Evolutionary conservation across 2,113 vertebrate species (phyloP), one percentile per base, ranked within the genome.

Genomic region (Hydrochoerus hydrochaeris): DNA sequence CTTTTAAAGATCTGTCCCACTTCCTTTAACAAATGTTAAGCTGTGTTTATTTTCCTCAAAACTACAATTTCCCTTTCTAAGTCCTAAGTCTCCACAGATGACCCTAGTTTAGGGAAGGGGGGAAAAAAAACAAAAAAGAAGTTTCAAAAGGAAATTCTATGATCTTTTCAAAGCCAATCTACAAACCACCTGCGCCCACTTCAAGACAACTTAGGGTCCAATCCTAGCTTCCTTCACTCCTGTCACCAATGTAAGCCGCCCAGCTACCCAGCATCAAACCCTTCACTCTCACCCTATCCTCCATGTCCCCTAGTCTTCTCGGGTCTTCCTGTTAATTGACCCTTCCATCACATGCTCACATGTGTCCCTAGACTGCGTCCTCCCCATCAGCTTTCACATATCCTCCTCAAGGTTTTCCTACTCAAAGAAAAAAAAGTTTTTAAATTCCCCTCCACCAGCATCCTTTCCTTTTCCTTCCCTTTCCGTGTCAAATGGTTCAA

Each of bases 81-180:
- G 5, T 52, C n/a, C 2, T 17, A 87, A 69, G 63, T 96, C 82
- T 95, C 71, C 87, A 85, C 20, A 96, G 24, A 88, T 52, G 44
- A 94, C 22, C 58, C 73, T 80, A 71, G 9, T 84, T 63, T 14
- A 28, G 6, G 62, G 35, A 5, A 62, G 46, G 46, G 46, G 38
- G 46, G 4, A 32, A 35, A 17, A 1, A 12, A 82, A 20, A 62
- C 57, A 91, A 77, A 85, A 82, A 20, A 87, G 49, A 84, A 67
- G n/a, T 49, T 81, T 94, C 46, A 30, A 16, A 38, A 24, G 24
- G 16, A 57, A 92, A 71, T 46, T 19, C 38, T 54, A 10, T 11
- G 38, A 22, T 46, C 41, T 46, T 95, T 38, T 67, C 49, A 88
- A 96, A 90, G 22, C 17, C 67, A 67, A 63, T 22, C 71, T 52